Percentiles rank a stretch among this genome's conserved stretches.
Evolutionary conservation across 2,888 invertebrate species (phyloP).

Genomic region (Harpalus rubripes): DNA sequence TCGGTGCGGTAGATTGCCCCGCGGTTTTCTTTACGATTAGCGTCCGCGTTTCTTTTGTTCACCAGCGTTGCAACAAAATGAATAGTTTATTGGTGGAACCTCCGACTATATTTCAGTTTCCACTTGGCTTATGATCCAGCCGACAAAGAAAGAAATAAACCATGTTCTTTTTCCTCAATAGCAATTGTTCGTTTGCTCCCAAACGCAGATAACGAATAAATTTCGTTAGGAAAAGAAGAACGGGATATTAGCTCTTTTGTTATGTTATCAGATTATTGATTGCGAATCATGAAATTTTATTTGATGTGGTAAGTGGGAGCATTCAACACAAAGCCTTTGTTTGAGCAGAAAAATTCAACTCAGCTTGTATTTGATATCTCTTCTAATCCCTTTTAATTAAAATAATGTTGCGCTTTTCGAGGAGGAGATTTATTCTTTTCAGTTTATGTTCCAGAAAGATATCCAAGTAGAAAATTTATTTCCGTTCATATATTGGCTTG

Average conservation of each 20-base stretch:
- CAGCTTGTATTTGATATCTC: slow-evolving; percentile 27
- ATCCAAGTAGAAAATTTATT: too few relatives aligned
- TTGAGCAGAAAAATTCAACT: slow-evolving; percentile 38
- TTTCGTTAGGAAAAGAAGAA: slow-evolving; percentile 52
- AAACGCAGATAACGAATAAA: slow-evolving; percentile 57
- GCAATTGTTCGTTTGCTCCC: slow-evolving; percentile 53
- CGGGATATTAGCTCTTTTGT: slow-evolving; percentile 53
- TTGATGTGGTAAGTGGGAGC: slow-evolving; percentile 32
- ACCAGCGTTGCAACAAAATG: slow-evolving; percentile 65
- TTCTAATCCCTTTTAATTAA: slow-evolving; percentile 7
- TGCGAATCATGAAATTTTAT: slow-evolving; percentile 55
- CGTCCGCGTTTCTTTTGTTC: slow-evolving; percentile 64
- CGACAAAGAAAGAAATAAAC: slow-evolving; percentile 59
- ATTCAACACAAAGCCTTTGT: slow-evolving; percentile 32
- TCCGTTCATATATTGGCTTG: too few relatives aligned
- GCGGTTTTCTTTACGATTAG: slow-evolving; percentile 67
- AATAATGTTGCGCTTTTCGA: not conserved
- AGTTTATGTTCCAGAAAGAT: not conserved
- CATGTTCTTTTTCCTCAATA: slow-evolving; percentile 55
- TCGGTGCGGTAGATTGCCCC: slow-evolving; percentile 59
- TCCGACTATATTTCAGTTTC: slow-evolving; percentile 64
- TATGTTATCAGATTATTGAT: slow-evolving; percentile 55
- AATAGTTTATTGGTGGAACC: slow-evolving; percentile 65
- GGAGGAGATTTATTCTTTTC: not conserved
- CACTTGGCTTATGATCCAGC: slow-evolving; percentile 56